Evolutionary conservation across 2,113 vertebrate species (phyloP), one percentile per base, ranked within the genome.

Genomic region (Zosterops japonicus): DNA sequence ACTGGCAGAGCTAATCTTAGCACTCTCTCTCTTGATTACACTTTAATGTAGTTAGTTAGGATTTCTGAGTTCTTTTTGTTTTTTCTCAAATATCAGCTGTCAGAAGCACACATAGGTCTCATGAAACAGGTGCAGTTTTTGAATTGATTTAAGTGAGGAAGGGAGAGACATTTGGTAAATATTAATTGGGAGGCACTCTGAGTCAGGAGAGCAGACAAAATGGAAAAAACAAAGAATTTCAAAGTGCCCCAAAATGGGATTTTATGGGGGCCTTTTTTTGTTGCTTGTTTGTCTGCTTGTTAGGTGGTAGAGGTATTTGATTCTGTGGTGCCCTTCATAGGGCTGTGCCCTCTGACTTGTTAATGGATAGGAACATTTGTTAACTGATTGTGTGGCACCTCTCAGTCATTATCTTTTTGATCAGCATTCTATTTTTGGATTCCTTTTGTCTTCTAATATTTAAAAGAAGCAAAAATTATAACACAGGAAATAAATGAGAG

Each of bases 61-160:
- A 79, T 89, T 79, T 95, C 75, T 5, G 71, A 71, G 57, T 84
- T 87, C 33, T 91, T 83, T 74, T 80, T 91, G 57, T 85, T 76
- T 64, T 65, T 85, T 83, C 75, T 81, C 59, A 83, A 83, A 49
- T 94, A 88, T 93, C 71, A 86, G 88, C 63, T 94, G 92, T 90
- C 90, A 93, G 77, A 89, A 94, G 42, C 39, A 44, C 68, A 46
- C 35, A 64, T 22, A 89, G 82, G 85, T 96, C 92, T 94, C 23
- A 41, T 27, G 67, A 82, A 96, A 92, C 87, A 95, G 94, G 78
- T 92, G 83, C 90, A 56, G 85, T 42, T 86, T 96, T 88, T 78
- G 83, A 90, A 90, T 33, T n/a, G 71, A 90, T 96, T 75, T 81
- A 94, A 83, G 81, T 41, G 41, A 94, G 88, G 59, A 90, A 81